phyloP scores from a whole-genome alignment of 1,140 invertebrate species.

The Heliconius melpomene region DNA sequence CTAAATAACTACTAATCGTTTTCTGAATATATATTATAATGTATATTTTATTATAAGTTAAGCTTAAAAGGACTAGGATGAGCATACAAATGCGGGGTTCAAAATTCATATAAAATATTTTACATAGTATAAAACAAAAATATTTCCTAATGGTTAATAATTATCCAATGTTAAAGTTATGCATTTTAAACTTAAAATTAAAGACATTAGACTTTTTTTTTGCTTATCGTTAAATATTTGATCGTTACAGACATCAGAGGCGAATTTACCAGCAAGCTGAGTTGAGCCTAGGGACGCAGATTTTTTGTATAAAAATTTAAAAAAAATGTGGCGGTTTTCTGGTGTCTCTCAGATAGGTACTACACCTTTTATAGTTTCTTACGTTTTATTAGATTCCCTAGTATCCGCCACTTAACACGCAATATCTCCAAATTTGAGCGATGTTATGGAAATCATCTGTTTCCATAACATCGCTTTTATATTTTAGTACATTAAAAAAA shows the following conservation, averaged over 20 bases:
- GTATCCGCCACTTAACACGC: no score
- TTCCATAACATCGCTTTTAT: no score
- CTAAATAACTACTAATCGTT: neutral
- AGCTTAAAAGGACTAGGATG: slow-evolving; percentile 10
- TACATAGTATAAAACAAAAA: neutral
- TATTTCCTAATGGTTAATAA: neutral
- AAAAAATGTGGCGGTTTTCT: no score
- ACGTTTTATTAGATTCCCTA: no score
- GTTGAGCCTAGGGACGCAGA: no score
- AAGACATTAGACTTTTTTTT: neutral
- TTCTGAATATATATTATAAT: neutral
- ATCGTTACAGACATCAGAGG: neutral
- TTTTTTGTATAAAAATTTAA: no score
- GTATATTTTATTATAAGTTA: neutral
- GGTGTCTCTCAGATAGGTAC: no score
- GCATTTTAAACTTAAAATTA: neutral
- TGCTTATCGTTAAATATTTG: neutral
- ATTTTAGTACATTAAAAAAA: no score
- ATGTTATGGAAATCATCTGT: no score
- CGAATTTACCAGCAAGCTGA: no score
- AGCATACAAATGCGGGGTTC: slow-evolving; percentile 1
- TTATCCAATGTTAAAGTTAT: neutral
- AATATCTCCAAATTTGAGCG: no score
- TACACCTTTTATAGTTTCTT: no score
- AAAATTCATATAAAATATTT: neutral